These are phyloP conservation scores for Typhlomys cinereus DNA, from an alignment of 2,113 vertebrate genomes.

Conservation along the genomic window DNA sequence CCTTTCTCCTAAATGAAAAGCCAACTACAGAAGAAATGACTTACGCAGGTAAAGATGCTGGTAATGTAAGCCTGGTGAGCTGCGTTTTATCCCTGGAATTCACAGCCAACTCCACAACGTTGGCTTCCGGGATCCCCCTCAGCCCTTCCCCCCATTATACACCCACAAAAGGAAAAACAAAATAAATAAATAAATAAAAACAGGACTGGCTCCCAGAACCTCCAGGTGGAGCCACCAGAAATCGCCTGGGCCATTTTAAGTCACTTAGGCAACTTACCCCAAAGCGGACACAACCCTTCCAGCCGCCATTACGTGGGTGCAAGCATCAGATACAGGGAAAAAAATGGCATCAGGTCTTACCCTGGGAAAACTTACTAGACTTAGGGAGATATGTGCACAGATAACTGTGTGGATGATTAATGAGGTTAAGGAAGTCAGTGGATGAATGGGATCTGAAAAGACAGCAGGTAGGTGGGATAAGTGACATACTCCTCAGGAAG, in stretches of 20 bases:
- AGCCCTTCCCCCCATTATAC: too few species aligned
- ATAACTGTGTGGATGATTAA: not conserved
- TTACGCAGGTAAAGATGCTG: too few species aligned
- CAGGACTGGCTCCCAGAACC: not conserved
- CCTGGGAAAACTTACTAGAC: slow-evolving; percentile 2
- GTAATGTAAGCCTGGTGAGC: too few species aligned
- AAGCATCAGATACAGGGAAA: not conserved
- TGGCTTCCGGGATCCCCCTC: too few species aligned
- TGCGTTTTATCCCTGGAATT: too few species aligned
- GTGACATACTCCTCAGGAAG: not conserved
- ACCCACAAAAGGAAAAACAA: too few species aligned
- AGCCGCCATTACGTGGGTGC: not conserved
- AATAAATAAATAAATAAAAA: too few species aligned
- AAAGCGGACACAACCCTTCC: not conserved
- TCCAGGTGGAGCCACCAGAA: not conserved
- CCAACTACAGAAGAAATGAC: too few species aligned
- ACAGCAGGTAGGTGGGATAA: not conserved
- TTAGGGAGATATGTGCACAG: not conserved
- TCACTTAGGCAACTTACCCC: not conserved
- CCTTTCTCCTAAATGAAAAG: too few species aligned
- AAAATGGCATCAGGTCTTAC: slow-evolving; percentile 18
- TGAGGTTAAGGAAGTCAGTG: not conserved
- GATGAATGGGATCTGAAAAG: not conserved
- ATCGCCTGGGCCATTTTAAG: not conserved
- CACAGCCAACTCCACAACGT: too few species aligned